Percentiles rank a stretch among this genome's conserved stretches.
These are phyloP conservation scores for Melozone crissalis DNA, from an alignment of 2,113 vertebrate genomes.

Conservation along the genomic window DNA sequence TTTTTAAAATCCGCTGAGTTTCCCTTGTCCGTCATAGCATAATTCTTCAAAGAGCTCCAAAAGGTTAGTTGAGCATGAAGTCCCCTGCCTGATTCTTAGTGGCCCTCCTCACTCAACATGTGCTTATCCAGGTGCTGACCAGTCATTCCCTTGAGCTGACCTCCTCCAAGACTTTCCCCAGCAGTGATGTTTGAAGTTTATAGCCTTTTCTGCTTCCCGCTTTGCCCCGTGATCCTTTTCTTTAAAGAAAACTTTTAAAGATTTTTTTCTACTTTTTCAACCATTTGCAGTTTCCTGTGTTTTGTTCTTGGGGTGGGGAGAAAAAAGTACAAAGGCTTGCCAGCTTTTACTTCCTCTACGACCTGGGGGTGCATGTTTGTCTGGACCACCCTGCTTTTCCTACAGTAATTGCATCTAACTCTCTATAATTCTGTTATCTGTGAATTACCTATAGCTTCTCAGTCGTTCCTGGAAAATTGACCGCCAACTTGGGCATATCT, in stretches of 20 bases:
- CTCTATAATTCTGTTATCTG: constrained; percentile 59
- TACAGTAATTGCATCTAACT: constrained; percentile 59
- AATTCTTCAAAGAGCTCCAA: constrained; percentile 53
- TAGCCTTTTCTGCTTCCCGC: constrained; percentile 33
- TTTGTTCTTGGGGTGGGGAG: constrained; percentile 40
- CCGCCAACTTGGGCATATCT: constrained; percentile 77
- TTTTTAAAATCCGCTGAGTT: constrained; percentile 50
- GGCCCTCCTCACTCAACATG: constrained; percentile 29
- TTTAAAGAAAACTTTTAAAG: constrained; percentile 1
- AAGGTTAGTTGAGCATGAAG: constrained; percentile 63
- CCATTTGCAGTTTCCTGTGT: constrained; percentile 39
- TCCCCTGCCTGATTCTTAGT: constrained; percentile 53
- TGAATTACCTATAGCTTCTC: constrained; percentile 75
- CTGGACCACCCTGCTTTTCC: constrained; percentile 57
- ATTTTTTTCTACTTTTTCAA: constrained; percentile 17
- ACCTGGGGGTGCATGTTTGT: constrained; percentile 56
- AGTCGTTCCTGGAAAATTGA: constrained; percentile 75
- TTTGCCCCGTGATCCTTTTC: constrained; percentile 43
- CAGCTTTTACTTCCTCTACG: constrained; percentile 24
- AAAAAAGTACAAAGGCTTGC: constrained; percentile 19
- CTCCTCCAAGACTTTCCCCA: constrained; percentile 28
- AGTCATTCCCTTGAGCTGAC: constrained; percentile 30
- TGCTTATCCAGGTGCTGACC: constrained; percentile 58
- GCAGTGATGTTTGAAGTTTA: constrained; percentile 44
- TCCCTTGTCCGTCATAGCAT: constrained; percentile 39